Base-by-base conservation (phyloP, 2,888 invertebrate species). In the Antheraea assamensis region DNA sequence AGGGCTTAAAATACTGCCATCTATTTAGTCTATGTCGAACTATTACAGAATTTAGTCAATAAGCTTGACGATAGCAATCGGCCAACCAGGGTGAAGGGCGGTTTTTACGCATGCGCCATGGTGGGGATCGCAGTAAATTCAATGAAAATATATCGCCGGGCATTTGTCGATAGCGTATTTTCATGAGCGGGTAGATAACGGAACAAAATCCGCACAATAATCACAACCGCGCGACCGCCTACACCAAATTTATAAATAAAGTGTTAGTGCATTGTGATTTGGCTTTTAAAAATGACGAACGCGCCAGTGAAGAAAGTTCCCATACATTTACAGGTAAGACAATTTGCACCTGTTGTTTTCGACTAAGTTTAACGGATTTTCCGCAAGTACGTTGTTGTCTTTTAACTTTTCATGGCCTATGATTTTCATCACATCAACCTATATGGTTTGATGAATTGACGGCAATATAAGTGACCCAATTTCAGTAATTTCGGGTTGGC, bases 251-350 rank as follows among this genome's bases (percentile, higher is more conserved):
- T 89, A 88, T 85, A 89, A 92, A 92, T 91, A 91, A 89, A 88
- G 89, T 90, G 88, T 85, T 85, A 82, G 92, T 93, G 91, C 82
- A 84, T 82, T 85, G 90, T 92, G 88, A 82, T 84, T 85, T 84
- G 85, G 85, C 85, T 87, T 77, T 85, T 85, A 80, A 94, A 92
- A 89, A 97, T 97, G 96, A 83, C 87, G 77, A 91, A 84, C 88
- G 97, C 98, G 80, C 98, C 98, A 79, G 98, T 98, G 81, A 98
- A 98, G 94, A 98, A 99, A 95, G 98, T 98, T 76, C 98, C 98
- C 75, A 98, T 99, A 89, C 98, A 99, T 94, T 95, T 98, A 87
- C 98, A 98, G 97, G 97, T 98, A 93, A 96, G 95, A 68, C 78
- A 79, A 19, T 72, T 77, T 35, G 75, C 87, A 92, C 89, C 90